Evolutionary conservation across 2,113 vertebrate species (phyloP), one percentile per base, ranked within the genome.

Genomic region (Syrrhaptes paradoxus): DNA sequence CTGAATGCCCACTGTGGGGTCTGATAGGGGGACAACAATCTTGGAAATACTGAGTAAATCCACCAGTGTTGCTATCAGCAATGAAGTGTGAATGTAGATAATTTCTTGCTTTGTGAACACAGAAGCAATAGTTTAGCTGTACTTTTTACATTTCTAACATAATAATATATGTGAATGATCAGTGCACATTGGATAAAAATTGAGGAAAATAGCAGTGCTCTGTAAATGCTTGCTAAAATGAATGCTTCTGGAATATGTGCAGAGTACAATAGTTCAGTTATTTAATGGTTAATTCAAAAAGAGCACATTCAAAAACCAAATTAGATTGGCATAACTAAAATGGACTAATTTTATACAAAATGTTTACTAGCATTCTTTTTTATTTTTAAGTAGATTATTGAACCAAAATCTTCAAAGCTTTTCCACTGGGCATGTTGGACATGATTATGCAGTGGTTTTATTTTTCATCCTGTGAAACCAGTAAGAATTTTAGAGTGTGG

Each of bases 141-240:
- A 76, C 48, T 82, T 92, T 72, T 46, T 73, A 43, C 32, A 85
- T 76, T 87, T 83, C 74, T 70, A 16, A 66, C 16, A 11, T 62
- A 79, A 38, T 16, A 41, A 71, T 55, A 24, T 22, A 77, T 6
- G 4, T 74, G 54, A 84, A 74, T 74, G 75, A 51, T 83, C 79
- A 71, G 32, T 67, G 52, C 82, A 81, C 34, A 29, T 22, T 65
- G 51, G 34, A 17, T 48, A 93, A 80, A 51, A 84, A 62, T 17
- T 88, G 51, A 87, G 78, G 88, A 90, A 96, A 94, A 85, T 51
- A 91, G n/a, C 49, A 68, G 52, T 38, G 32, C 76, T 91, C 83
- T 74, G 55, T 48, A 91, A 90, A 95, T 92, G 59, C 7, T 51
- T 80, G 51, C 32, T 77, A 74, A 92, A 85, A 88, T 32, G 48